phyloP scores from a whole-genome alignment of 23 tunicate genomes.

The Halocynthia aurantium region DNA sequence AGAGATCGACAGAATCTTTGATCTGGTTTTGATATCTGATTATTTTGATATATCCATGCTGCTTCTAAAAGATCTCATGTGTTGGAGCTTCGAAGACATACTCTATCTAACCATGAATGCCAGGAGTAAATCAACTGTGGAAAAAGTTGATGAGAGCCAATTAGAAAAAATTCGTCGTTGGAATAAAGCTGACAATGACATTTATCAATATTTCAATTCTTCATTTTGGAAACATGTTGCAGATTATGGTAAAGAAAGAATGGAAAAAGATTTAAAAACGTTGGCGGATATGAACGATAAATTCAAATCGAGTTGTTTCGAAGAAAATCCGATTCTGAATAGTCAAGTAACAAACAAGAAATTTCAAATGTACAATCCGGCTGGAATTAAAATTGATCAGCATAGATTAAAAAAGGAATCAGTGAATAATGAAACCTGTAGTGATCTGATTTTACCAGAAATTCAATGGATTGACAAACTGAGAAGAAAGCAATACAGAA shows the following conservation, averaged over 20 bases:
- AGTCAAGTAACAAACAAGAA: constrained; percentile 12
- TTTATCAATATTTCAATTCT: constrained; percentile 36
- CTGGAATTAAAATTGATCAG: constrained; percentile 37
- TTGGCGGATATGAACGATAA: constrained; percentile 17
- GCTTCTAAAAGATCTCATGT: constrained; percentile 41
- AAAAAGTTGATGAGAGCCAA: background rate
- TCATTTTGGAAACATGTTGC: constrained; percentile 67
- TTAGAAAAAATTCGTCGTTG: constrained; percentile 20
- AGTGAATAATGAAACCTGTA: constrained; percentile 24
- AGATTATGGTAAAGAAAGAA: constrained; percentile 41
- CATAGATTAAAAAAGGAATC: constrained; percentile 32
- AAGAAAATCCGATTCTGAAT: constrained; percentile 18
- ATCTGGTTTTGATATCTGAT: constrained; percentile 58
- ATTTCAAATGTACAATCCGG: constrained; percentile 28
- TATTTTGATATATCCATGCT: constrained; percentile 66
- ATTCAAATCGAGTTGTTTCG: constrained; percentile 25
- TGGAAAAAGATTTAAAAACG: constrained; percentile 22
- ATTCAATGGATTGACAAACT: constrained; percentile 27
- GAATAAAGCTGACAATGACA: constrained; percentile 51
- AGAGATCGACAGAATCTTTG: constrained; percentile 33
- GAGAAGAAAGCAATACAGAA: no score
- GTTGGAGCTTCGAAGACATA: constrained; percentile 40
- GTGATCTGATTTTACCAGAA: constrained; percentile 31
- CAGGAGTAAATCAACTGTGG: background rate
- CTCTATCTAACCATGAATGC: constrained; percentile 37